Evolutionary conservation across 2,113 vertebrate genomes (phyloP).

Genomic region (Clarias magur): DNA sequence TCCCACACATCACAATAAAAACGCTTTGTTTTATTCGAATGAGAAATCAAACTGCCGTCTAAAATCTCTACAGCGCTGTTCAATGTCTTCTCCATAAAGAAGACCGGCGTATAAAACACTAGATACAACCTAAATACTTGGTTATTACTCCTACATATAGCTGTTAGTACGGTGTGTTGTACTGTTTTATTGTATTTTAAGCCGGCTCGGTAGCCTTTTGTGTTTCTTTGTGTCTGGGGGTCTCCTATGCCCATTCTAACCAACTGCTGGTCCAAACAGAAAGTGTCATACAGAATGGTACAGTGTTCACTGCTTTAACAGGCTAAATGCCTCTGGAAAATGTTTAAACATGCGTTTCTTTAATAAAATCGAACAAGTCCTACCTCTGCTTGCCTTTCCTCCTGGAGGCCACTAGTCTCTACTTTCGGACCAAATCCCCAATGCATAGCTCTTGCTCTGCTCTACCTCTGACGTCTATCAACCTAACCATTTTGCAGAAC

Average conservation of each 20-base stretch:
- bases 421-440: constrained; percentile 5
- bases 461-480: constrained; percentile 13
- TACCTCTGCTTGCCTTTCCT: constrained; percentile 41
- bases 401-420: constrained; percentile 26
- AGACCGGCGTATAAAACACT: background rate
- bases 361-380: constrained; percentile 28
- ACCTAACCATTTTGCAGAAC: constrained; percentile 11
- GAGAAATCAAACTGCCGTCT: background rate
- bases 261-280: background rate
- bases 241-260: background rate
- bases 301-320: background rate
- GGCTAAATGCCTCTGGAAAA: background rate
- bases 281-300: too few species aligned
- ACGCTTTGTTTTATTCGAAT: constrained; percentile 26
- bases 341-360: background rate
- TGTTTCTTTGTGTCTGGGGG: constrained; percentile 39
- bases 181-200: constrained; percentile 12
- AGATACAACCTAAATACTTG: too few species aligned
- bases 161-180: background rate
- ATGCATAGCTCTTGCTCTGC: background rate
- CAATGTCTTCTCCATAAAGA: background rate
- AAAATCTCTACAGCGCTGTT: background rate
- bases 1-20: background rate
- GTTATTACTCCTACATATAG: too few species aligned
- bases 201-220: constrained; percentile 33